A percentile compares a stretch with the other conserved stretches of the same genome.
These are phyloP conservation scores for Tinea trinotella DNA, from an alignment of 2,888 invertebrate species.

Conservation along the genomic window DNA sequence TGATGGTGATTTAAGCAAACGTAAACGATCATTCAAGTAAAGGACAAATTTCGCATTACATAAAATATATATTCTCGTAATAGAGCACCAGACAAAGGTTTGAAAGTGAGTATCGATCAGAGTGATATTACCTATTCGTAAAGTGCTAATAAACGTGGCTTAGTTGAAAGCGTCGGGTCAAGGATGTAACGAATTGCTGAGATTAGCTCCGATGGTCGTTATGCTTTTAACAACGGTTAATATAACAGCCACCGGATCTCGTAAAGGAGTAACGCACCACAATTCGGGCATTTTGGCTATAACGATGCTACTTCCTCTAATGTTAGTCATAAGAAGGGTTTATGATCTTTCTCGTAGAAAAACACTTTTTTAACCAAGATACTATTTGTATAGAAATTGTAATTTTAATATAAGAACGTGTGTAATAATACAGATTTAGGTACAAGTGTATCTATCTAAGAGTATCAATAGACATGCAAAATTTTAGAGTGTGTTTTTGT, in stretches of 20 bases:
- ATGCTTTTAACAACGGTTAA: conserved; percentile 39
- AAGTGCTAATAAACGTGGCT: conserved; percentile 16
- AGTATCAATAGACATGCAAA: too few species aligned
- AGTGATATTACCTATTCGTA: background rate
- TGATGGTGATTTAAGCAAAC: too few species aligned
- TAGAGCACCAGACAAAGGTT: too few species aligned
- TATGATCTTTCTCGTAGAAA: background rate
- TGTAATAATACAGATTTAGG: too few species aligned
- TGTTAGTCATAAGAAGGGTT: conserved; percentile 37
- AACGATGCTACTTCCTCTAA: conserved; percentile 40
- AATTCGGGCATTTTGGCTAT: conserved; percentile 41
- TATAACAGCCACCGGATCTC: conserved; percentile 33
- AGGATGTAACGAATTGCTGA: conserved; percentile 29
- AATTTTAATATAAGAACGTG: too few species aligned
- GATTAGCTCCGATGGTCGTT: conserved; percentile 44
- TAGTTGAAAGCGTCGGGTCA: conserved; percentile 16
- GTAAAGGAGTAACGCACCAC: conserved; percentile 41
- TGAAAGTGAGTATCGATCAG: background rate
- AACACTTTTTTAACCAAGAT: background rate
- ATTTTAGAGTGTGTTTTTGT: background rate
- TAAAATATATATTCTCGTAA: too few species aligned
- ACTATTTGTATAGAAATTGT: too few species aligned
- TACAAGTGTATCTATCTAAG: too few species aligned
- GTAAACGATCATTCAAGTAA: too few species aligned
- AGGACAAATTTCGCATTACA: too few species aligned